phyloP scores from a whole-genome alignment of 1,140 invertebrate species.

The Drosophila melanogaster region DNA sequence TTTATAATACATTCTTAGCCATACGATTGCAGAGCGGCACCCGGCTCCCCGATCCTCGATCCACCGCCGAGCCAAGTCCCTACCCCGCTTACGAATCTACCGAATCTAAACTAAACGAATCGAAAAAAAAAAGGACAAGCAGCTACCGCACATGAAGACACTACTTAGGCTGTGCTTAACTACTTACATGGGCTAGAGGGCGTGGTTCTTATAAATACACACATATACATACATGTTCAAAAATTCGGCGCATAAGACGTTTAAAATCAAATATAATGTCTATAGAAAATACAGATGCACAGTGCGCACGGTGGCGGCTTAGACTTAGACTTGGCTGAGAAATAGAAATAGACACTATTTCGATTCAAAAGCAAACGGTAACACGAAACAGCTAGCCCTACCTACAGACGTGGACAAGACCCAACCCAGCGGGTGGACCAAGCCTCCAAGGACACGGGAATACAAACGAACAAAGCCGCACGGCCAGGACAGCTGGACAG shows the following conservation, averaged over 20 bases:
- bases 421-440: not conserved
- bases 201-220: constrained; percentile 24
- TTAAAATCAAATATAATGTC: constrained; percentile 15
- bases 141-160: constrained; percentile 13
- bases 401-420: not conserved
- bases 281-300: constrained; percentile 10
- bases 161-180: constrained; percentile 27
- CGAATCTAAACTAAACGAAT: not conserved
- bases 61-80: not conserved
- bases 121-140: constrained; percentile 17
- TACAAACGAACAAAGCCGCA: constrained; percentile 3
- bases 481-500: not conserved
- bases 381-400: constrained; percentile 15
- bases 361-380: constrained; percentile 23
- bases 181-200: constrained; percentile 17
- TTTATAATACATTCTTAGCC: constrained; percentile 69
- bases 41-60: not conserved
- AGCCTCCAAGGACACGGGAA: not conserved
- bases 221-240: constrained; percentile 20
- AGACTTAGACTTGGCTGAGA: constrained; percentile 8
- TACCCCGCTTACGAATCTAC: not conserved
- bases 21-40: constrained; percentile 34
- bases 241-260: constrained; percentile 38
- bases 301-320: constrained; percentile 8
- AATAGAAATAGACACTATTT: constrained; percentile 27